phyloP scores from a whole-genome alignment of 2,888 invertebrate species.

The Sesamia inferens region DNA sequence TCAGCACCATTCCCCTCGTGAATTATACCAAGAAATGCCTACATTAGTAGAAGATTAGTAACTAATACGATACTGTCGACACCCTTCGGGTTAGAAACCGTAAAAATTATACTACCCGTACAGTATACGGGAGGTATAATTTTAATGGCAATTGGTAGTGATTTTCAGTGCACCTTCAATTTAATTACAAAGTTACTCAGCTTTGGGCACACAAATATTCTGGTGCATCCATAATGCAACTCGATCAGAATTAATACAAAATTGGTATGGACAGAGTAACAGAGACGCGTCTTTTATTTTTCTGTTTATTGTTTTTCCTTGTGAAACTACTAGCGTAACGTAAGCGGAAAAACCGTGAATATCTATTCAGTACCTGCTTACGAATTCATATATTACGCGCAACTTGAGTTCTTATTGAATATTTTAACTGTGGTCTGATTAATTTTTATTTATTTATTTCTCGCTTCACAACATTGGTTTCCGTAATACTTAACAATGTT shows the following conservation, averaged over 20 bases:
- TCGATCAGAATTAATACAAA: conserved; percentile 3
- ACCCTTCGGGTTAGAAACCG: background rate
- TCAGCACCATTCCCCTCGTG: background rate
- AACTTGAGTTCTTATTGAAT: background rate
- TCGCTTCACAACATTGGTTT: too few relatives aligned
- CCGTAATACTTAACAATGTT: too few relatives aligned
- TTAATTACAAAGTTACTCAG: background rate
- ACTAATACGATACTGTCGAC: background rate
- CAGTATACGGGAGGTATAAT: too few relatives aligned
- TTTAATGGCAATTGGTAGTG: background rate
- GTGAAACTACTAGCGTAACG: background rate
- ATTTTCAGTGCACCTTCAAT: background rate
- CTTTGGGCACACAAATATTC: background rate
- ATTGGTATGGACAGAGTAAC: background rate
- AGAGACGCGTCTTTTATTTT: background rate
- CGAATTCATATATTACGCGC: background rate
- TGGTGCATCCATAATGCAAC: conserved; percentile 4
- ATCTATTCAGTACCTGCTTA: background rate
- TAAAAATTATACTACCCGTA: background rate
- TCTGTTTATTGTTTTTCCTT: background rate
- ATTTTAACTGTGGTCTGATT: background rate
- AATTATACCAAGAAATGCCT: background rate
- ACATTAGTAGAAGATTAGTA: background rate
- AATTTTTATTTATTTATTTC: background rate
- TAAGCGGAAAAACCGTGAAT: background rate